These are phyloP conservation scores for Dreissena polymorpha DNA, from an alignment of 1,140 invertebrate genomes.

Conservation along the genomic window DNA sequence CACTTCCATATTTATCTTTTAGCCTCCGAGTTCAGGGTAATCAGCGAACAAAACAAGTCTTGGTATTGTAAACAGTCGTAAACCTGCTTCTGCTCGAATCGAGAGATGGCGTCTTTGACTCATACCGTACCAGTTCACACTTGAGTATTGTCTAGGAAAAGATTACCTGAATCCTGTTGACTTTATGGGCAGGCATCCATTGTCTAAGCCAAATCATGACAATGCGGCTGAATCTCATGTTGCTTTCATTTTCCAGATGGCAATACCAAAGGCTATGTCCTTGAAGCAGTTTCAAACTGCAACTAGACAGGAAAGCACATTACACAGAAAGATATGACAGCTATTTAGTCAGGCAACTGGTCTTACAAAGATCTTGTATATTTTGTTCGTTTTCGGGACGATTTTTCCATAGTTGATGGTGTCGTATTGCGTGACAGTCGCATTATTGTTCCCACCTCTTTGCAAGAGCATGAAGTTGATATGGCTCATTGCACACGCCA, in stretches of 20 bases:
- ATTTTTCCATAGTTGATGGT: slow-evolving; percentile 48
- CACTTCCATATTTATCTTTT: slow-evolving; percentile 51
- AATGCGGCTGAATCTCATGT: slow-evolving; percentile 54
- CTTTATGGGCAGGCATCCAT: slow-evolving; percentile 56
- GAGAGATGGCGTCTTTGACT: slow-evolving; percentile 58
- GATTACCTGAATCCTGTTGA: slow-evolving; percentile 62
- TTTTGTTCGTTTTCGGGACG: slow-evolving; percentile 29
- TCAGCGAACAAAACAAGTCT: slow-evolving; percentile 54
- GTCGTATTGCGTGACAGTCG: slow-evolving; percentile 52
- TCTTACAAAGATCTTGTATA: slow-evolving; percentile 4
- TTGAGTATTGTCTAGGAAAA: slow-evolving; percentile 50
- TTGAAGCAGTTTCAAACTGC: slow-evolving; percentile 38
- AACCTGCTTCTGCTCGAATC: slow-evolving; percentile 41
- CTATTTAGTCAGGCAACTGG: slow-evolving; percentile 52
- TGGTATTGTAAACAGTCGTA: slow-evolving; percentile 49
- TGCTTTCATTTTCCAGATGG: slow-evolving; percentile 27
- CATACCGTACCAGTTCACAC: slow-evolving; percentile 47
- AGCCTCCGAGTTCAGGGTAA: slow-evolving; percentile 40
- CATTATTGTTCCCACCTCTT: too few species aligned
- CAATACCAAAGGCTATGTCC: slow-evolving; percentile 43
- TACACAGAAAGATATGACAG: slow-evolving; percentile 39
- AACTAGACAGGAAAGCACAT: slow-evolving; percentile 7
- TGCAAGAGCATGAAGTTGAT: too few species aligned
- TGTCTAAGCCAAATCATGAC: slow-evolving; percentile 16
- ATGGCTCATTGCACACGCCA: too few species aligned